Percentiles rank a stretch among this genome's conserved stretches.
Conservation (phyloP, 2,113 vertebrate species). For the Ramphastos sulfuratus region DNA sequence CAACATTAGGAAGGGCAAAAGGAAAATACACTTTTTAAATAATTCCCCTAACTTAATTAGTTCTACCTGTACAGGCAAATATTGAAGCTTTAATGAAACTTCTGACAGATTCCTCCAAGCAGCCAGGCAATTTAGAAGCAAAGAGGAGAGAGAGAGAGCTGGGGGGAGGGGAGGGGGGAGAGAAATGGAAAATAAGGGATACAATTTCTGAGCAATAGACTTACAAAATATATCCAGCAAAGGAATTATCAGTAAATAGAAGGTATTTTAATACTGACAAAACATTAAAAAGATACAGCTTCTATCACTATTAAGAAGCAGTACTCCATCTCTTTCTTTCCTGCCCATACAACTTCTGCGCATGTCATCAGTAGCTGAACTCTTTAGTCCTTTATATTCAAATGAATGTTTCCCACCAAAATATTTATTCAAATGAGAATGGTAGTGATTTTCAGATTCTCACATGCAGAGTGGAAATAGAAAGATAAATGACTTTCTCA, state of each 20-base stretch:
- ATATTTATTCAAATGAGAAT: slow-evolving; percentile 76
- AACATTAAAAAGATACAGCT: slow-evolving; percentile 53
- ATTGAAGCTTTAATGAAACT: slow-evolving; percentile 59
- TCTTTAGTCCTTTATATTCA: slow-evolving; percentile 65
- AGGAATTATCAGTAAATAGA: slow-evolving; percentile 59
- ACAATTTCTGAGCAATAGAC: slow-evolving; percentile 27
- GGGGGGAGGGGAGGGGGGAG: not conserved
- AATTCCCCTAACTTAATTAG: slow-evolving; percentile 61
- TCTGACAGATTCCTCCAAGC: slow-evolving; percentile 10
- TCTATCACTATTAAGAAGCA: slow-evolving; percentile 66
- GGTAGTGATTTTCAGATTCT: slow-evolving; percentile 76
- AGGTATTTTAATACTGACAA: slow-evolving; percentile 51
- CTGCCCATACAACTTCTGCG: slow-evolving; percentile 49
- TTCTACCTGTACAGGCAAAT: slow-evolving; percentile 46
- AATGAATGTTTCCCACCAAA: slow-evolving; percentile 74
- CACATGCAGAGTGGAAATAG: slow-evolving; percentile 64
- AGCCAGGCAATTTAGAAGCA: slow-evolving; percentile 22
- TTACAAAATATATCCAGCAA: slow-evolving; percentile 36
- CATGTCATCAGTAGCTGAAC: slow-evolving; percentile 20
- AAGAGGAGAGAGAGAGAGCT: not conserved
- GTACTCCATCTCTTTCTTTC: slow-evolving; percentile 54
- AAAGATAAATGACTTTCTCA: slow-evolving; percentile 76
- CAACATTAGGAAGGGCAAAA: slow-evolving; percentile 40
- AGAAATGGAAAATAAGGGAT: not conserved
- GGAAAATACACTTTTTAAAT: slow-evolving; percentile 30